A percentile compares a stretch with the other conserved stretches of the same genome.
Evolutionary conservation across 1,140 invertebrate genomes (phyloP).

Genomic region (Anastrepha ludens): DNA sequence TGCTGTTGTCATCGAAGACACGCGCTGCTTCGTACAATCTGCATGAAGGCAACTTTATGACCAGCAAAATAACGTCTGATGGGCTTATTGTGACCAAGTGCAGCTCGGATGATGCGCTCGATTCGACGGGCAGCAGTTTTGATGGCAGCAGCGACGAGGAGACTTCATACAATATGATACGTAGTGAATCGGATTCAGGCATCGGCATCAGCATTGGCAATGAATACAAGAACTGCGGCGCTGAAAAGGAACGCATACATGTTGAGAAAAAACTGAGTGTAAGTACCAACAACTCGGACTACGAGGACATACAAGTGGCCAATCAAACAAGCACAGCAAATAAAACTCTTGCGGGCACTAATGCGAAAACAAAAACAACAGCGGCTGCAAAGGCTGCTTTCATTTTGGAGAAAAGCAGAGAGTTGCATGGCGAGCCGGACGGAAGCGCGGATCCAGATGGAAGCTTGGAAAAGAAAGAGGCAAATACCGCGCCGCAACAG

Average conservation of each 20-base stretch:
- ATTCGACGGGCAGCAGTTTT: constrained; percentile 73
- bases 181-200: constrained; percentile 73
- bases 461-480: constrained; percentile 67
- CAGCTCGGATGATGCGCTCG: constrained; percentile 71
- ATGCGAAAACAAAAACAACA: constrained; percentile 50
- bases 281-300: constrained; percentile 72
- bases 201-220: constrained; percentile 72
- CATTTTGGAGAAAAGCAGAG: constrained; percentile 78
- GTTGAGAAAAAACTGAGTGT: constrained; percentile 70
- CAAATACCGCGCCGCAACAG: constrained; percentile 16
- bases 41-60: constrained; percentile 73
- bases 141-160: constrained; percentile 74
- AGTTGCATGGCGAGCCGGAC: constrained; percentile 86
- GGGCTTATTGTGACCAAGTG: constrained; percentile 73
- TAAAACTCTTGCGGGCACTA: background rate
- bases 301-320: constrained; percentile 72
- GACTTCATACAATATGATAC: constrained; percentile 73
- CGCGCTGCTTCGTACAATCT: constrained; percentile 71
- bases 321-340: constrained; percentile 59
- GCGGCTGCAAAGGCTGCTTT: constrained; percentile 52
- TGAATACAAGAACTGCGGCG: constrained; percentile 67
- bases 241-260: constrained; percentile 58
- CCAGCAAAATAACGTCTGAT: constrained; percentile 73
- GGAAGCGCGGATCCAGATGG: constrained; percentile 86
- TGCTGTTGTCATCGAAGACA: constrained; percentile 71